These are phyloP conservation scores for Ivindomyrus marchei DNA, from an alignment of 2,113 vertebrate species.

Conservation along the genomic window DNA sequence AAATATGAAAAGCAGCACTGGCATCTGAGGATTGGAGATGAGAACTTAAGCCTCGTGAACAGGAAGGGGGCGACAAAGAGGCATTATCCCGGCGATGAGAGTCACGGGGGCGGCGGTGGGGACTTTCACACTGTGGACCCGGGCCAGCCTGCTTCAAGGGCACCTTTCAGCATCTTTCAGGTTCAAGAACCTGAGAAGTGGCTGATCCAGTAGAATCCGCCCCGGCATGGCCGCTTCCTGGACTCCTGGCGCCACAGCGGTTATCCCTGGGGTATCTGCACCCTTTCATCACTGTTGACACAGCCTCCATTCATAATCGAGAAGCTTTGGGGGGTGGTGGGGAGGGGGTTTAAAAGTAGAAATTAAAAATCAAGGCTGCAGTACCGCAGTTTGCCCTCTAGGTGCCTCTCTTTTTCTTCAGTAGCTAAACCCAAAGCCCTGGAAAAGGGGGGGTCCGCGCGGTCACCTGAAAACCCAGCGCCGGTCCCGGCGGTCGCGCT, in stretches of 20 bases:
- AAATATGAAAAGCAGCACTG: neutral
- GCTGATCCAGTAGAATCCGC: neutral
- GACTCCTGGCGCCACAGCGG: neutral
- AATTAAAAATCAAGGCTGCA: conserved; percentile 37
- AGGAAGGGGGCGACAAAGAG: neutral
- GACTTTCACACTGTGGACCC: neutral
- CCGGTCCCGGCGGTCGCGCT: neutral
- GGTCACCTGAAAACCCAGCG: neutral
- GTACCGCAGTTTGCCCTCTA: conserved; percentile 49
- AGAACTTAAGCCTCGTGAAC: neutral
- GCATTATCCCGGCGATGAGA: conserved; percentile 56
- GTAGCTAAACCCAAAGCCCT: conserved; percentile 29
- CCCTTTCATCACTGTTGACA: neutral
- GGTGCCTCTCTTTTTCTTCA: conserved; percentile 73
- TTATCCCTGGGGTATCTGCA: neutral
- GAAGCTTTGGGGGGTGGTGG: neutral
- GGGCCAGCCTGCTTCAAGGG: conserved; percentile 8
- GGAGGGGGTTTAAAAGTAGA: neutral
- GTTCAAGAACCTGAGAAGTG: neutral
- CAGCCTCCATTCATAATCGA: neutral
- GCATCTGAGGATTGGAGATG: neutral
- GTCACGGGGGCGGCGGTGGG: conserved; percentile 43
- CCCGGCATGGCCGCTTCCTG: neutral
- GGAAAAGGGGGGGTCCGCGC: conserved; percentile 20
- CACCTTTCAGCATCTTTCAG: conserved; percentile 4